Conservation (phyloP, 2,888 invertebrate species). For the Caenorhabditis imperialis region DNA sequence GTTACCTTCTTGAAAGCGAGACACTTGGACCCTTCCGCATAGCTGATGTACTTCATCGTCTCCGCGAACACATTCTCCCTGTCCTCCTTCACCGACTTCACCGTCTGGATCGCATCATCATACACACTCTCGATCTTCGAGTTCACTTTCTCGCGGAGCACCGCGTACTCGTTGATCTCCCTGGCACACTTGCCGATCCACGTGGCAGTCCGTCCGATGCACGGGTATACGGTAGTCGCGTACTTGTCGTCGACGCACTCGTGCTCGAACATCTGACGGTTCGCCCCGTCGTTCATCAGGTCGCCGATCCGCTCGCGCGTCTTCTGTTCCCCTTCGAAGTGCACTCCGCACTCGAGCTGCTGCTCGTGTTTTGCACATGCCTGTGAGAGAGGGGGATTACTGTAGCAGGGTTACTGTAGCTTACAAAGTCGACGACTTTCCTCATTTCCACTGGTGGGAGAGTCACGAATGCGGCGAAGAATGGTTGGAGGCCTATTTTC, state of each 20-base stretch:
- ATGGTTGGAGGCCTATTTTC: slow-evolving; percentile 57
- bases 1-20: slow-evolving; percentile 45
- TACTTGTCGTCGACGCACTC: slow-evolving; percentile 60
- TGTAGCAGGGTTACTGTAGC: too few relatives aligned
- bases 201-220: slow-evolving; percentile 51
- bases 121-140: slow-evolving; percentile 57
- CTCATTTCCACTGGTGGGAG: slow-evolving; percentile 50
- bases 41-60: slow-evolving; percentile 55
- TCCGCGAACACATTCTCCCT: slow-evolving; percentile 44
- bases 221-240: slow-evolving; percentile 60
- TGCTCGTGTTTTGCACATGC: slow-evolving; percentile 64
- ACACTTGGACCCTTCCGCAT: slow-evolving; percentile 55
- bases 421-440: slow-evolving; percentile 45
- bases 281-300: slow-evolving; percentile 56
- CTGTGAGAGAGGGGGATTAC: too few relatives aligned
- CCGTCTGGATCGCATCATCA: slow-evolving; percentile 51
- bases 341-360: slow-evolving; percentile 62
- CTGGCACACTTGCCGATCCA: slow-evolving; percentile 44
- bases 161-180: slow-evolving; percentile 45
- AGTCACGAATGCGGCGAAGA: slow-evolving; percentile 61
- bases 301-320: slow-evolving; percentile 56
- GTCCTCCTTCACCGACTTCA: slow-evolving; percentile 47
- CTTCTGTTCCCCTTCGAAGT: slow-evolving; percentile 59
- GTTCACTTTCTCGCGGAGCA: slow-evolving; percentile 54
- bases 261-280: slow-evolving; percentile 64